Evolutionary conservation across 1,140 invertebrate genomes (phyloP).

Genomic region (Muscidifurax raptorellus): DNA sequence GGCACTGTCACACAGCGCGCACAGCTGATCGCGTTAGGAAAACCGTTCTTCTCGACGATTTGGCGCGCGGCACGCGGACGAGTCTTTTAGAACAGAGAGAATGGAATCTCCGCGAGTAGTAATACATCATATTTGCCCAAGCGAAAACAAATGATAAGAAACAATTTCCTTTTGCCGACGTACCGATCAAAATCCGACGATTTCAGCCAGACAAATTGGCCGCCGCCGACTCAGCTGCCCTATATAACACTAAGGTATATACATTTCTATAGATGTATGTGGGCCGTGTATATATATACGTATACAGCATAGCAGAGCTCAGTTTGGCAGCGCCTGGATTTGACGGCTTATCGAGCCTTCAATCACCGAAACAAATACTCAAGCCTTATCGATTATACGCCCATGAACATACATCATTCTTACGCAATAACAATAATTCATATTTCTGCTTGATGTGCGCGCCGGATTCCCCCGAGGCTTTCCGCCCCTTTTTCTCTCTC

Average conservation of each 20-base stretch:
- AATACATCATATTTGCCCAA: conserved; percentile 34
- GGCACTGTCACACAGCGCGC: conserved; percentile 54
- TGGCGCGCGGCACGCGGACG: not conserved
- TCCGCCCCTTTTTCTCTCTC: no score
- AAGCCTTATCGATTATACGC: conserved; percentile 26
- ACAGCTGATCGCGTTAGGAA: conserved; percentile 62
- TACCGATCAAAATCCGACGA: conserved; percentile 38
- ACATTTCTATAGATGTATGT: no score
- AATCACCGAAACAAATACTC: conserved; percentile 44
- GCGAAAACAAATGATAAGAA: conserved; percentile 43
- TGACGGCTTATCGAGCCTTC: conserved; percentile 43
- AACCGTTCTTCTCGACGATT: conserved; percentile 49
- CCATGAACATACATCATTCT: conserved; percentile 28
- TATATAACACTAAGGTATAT: no score
- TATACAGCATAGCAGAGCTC: not conserved
- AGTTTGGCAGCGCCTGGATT: conserved; percentile 20
- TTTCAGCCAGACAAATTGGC: conserved; percentile 33
- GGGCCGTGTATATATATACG: no score
- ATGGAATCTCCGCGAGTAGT: not conserved
- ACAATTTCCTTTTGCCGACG: conserved; percentile 31
- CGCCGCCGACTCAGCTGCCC: not conserved
- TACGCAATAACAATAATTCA: conserved; percentile 41
- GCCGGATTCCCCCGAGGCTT: not conserved
- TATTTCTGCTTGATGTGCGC: not conserved
- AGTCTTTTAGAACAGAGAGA: conserved; percentile 30